A percentile compares a stretch with the other conserved stretches of the same genome.
Conservation (phyloP, 1,140 invertebrate genomes). For the Adoxophyes honmai region DNA sequence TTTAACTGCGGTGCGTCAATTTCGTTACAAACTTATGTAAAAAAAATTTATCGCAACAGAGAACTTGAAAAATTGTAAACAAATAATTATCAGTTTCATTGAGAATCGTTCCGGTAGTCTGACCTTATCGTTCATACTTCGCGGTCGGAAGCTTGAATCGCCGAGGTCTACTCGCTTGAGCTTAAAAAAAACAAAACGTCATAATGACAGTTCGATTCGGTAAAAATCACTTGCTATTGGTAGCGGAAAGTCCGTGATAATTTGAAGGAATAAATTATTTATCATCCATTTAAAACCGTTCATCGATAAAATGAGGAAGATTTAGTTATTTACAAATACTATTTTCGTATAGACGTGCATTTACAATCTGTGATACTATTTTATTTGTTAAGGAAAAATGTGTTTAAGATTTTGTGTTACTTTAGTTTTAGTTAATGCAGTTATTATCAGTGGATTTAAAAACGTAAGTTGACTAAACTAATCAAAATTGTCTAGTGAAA, state of each 20-base stretch:
- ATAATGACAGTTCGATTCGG: constrained; percentile 27
- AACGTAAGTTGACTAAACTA: constrained; percentile 29
- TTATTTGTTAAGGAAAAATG: constrained; percentile 27
- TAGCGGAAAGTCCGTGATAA: constrained; percentile 4
- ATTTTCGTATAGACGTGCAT: neutral
- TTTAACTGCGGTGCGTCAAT: too few species aligned
- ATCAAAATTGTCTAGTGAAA: neutral
- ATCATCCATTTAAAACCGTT: neutral
- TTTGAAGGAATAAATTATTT: neutral
- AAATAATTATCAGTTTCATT: neutral
- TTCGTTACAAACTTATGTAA: too few species aligned
- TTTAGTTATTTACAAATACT: too few species aligned
- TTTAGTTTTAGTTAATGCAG: constrained; percentile 25
- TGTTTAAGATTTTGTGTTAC: constrained; percentile 26
- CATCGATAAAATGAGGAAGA: too few species aligned
- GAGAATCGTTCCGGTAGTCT: constrained; percentile 2
- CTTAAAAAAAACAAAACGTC: constrained; percentile 31
- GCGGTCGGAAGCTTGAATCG: neutral
- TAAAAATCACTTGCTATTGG: too few species aligned
- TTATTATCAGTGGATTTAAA: constrained; percentile 30
- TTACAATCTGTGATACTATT: constrained; percentile 25
- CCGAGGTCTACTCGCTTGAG: neutral
- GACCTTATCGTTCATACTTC: neutral
- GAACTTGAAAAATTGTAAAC: constrained; percentile 1
- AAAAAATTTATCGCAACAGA: neutral